These are phyloP conservation scores for Helogale parvula DNA, from an alignment of 2,113 vertebrate genomes.

Conservation along the genomic window DNA sequence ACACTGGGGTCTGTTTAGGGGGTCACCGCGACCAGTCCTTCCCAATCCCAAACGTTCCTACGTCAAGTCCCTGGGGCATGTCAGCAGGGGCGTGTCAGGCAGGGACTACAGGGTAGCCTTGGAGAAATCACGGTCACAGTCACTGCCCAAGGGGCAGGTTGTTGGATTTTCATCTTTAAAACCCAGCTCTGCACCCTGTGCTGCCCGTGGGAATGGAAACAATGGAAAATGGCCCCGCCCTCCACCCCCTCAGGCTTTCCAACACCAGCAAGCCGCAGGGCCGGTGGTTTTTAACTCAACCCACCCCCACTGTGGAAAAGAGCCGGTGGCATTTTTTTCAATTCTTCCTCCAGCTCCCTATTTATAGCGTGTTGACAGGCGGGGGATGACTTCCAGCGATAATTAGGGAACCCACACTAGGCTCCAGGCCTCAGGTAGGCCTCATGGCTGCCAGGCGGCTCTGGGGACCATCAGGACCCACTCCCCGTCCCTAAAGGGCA, in stretches of 20 bases:
- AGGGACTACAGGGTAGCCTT: neutral
- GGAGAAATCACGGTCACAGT: rapidly evolving
- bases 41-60: neutral
- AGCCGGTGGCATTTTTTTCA: neutral
- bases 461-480: neutral
- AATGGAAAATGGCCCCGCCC: neutral
- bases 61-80: neutral
- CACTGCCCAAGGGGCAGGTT: neutral
- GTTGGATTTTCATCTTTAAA: neutral
- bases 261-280: rapidly evolving
- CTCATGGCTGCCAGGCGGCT: neutral
- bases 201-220: neutral
- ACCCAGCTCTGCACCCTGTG: neutral
- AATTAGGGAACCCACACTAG: neutral
- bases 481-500: neutral
- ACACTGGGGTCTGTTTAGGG: neutral
- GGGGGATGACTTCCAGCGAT: neutral
- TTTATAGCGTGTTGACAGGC: slow-evolving; percentile 10
- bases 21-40: neutral
- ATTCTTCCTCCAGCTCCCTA: slow-evolving; percentile 2
- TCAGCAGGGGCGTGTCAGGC: neutral
- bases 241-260: neutral
- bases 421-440: neutral
- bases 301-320: neutral
- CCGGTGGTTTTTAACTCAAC: neutral